Evolutionary conservation across 64 coral and sea anemone species (phyloP).

Genomic region (Porites lutea): DNA sequence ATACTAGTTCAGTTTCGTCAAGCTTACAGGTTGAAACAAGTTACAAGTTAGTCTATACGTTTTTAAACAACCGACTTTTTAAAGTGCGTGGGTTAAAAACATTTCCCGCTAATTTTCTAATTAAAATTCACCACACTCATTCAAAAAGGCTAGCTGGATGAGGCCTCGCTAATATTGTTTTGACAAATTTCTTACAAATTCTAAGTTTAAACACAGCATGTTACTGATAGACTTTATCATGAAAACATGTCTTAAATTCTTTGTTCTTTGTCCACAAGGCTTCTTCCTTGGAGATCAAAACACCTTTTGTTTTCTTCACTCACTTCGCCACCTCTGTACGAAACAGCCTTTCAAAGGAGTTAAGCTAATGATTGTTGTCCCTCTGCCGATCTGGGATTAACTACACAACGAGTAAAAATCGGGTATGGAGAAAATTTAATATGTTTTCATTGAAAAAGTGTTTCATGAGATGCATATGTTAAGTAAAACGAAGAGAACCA

Average conservation of each 20-base stretch:
- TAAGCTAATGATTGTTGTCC: background rate
- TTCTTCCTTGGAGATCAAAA: constrained; percentile 1
- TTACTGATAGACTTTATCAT: constrained; percentile 1
- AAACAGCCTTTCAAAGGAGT: background rate
- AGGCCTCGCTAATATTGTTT: background rate
- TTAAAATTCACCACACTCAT: background rate
- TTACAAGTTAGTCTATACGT: background rate
- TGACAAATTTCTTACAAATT: background rate
- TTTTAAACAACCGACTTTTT: background rate
- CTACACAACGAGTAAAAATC: background rate
- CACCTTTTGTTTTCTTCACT: background rate
- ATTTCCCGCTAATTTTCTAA: constrained; percentile 14
- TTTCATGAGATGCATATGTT: background rate
- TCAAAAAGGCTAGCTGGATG: background rate
- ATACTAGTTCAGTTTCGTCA: too few species aligned
- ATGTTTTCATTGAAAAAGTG: background rate
- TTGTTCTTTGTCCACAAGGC: constrained; percentile 10
- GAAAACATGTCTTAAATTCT: constrained; percentile 29
- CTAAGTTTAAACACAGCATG: background rate
- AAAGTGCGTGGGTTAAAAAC: background rate
- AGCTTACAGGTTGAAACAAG: too few species aligned
- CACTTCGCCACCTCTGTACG: too few species aligned
- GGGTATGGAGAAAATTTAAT: background rate
- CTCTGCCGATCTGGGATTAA: constrained; percentile 5
- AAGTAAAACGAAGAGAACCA: background rate